These are phyloP conservation scores for Drosophila setifemur DNA, from an alignment of 1,140 invertebrate species.

Conservation along the genomic window DNA sequence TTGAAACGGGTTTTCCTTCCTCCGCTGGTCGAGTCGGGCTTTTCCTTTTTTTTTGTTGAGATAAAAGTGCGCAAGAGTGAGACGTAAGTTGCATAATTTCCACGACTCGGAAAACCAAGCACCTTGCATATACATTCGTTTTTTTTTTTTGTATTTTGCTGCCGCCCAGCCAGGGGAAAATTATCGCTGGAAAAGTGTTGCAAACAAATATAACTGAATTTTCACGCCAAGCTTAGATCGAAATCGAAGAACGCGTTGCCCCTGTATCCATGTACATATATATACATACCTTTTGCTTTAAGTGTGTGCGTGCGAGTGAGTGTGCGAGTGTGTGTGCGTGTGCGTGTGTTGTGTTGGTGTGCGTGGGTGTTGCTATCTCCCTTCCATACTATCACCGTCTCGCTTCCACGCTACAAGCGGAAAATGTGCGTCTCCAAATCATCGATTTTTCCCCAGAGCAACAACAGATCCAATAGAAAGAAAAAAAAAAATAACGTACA, in stretches of 20 bases:
- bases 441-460: conserved; percentile 57
- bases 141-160: background rate
- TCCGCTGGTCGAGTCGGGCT: too few species aligned
- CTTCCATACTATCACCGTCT: background rate
- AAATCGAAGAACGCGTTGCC: background rate
- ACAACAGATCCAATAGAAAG: conserved; percentile 10
- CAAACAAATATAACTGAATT: background rate
- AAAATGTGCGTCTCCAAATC: conserved; percentile 31
- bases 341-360: background rate
- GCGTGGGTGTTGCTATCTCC: conserved; percentile 20
- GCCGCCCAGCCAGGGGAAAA: background rate
- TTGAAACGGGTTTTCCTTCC: too few species aligned
- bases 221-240: background rate
- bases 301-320: background rate
- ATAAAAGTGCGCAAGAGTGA: conserved; percentile 66
- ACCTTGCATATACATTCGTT: background rate
- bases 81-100: conserved; percentile 78
- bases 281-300: conserved; percentile 7
- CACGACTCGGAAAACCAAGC: background rate
- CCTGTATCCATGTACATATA: conserved; percentile 1
- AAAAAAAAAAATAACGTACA: background rate
- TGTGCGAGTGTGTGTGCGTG: background rate
- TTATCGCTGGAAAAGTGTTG: background rate
- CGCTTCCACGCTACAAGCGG: background rate
- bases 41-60: conserved; percentile 22